Percentiles rank a stretch among this genome's conserved stretches.
These are phyloP conservation scores for Saxidomus purpurata DNA, from an alignment of 1,140 invertebrate species.

Conservation along the genomic window DNA sequence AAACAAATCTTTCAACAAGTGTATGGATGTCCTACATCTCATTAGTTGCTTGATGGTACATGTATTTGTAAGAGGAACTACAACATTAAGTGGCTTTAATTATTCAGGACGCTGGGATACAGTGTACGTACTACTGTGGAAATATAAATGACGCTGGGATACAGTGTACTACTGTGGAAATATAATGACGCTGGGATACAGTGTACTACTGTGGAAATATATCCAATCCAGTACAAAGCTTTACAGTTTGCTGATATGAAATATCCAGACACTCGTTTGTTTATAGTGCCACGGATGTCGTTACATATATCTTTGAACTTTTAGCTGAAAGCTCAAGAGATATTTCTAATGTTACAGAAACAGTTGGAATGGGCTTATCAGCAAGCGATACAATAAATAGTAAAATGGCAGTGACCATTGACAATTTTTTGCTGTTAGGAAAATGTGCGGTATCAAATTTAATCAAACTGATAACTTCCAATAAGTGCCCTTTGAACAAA, in stretches of 20 bases:
- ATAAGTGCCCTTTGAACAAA: background rate
- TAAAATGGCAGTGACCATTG: background rate
- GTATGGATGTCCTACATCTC: no score
- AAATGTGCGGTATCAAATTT: background rate
- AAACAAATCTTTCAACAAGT: no score
- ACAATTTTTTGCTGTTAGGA: background rate
- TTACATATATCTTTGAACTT: background rate
- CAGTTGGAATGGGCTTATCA: background rate
- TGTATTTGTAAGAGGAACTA: no score
- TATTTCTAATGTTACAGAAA: no score
- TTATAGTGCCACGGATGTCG: background rate
- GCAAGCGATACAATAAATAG: background rate
- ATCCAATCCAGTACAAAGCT: background rate
- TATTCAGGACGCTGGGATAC: no score
- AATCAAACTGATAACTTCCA: background rate
- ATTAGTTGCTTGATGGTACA: no score
- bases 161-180: no score
- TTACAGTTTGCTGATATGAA: background rate
- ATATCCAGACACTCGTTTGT: background rate
- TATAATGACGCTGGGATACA: no score
- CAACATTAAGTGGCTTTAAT: no score
- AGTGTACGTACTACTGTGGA: no score
- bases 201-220: no score
- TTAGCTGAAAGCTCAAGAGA: background rate
- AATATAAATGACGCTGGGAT: no score